These are phyloP conservation scores for Litoditis marina DNA, from an alignment of 2,888 invertebrate genomes.

Conservation along the genomic window DNA sequence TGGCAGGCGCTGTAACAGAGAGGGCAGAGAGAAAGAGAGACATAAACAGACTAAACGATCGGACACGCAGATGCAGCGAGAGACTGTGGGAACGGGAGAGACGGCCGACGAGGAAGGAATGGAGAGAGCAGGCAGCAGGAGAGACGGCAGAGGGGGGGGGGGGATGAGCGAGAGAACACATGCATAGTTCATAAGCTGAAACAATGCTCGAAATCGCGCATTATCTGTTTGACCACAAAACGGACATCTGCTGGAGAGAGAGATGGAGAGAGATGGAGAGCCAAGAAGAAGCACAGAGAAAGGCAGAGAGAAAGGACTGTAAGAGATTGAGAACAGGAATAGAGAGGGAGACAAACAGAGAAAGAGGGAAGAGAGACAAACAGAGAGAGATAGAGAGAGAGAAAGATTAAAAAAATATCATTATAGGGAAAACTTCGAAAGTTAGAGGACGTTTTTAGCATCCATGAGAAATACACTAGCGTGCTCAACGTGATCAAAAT, in stretches of 20 bases:
- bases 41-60: not conserved
- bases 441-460: too few relatives aligned
- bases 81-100: not conserved
- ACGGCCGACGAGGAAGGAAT: not conserved
- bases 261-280: not conserved
- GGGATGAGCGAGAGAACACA: not conserved
- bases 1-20: not conserved
- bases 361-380: not conserved
- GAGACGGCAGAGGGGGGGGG: not conserved
- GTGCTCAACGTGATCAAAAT: too few relatives aligned
- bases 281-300: not conserved
- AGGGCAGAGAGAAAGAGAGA: not conserved
- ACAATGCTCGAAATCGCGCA: constrained; percentile 3
- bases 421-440: too few relatives aligned
- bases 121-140: not conserved
- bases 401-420: too few relatives aligned
- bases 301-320: not conserved
- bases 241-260: not conserved
- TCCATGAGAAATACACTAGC: too few relatives aligned
- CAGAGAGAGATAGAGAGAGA: not conserved
- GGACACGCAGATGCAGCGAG: not conserved
- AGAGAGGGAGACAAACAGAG: not conserved
- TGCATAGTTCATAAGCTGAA: constrained; percentile 3
- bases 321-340: too few relatives aligned
- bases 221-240: constrained; percentile 1